Conservation (phyloP, 2,113 vertebrate genomes). For the Eretmochelys imbricata region DNA sequence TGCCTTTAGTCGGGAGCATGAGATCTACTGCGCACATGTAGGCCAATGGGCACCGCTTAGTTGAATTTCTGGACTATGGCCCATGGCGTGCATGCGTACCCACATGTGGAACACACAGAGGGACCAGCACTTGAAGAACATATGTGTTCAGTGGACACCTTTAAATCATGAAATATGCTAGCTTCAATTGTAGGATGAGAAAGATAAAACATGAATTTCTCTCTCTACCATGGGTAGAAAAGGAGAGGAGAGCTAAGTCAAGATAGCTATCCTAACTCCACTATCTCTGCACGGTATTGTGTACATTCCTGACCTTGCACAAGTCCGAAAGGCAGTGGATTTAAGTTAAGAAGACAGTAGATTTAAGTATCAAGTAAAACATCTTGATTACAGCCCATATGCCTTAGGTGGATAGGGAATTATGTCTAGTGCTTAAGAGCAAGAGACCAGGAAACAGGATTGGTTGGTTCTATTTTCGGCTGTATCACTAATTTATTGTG, state of each 20-base stretch:
- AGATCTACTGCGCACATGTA: neutral
- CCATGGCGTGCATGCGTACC: neutral
- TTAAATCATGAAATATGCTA: neutral
- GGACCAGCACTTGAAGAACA: neutral
- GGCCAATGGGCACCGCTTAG: neutral
- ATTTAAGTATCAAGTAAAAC: neutral
- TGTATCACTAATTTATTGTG: slow-evolving; percentile 39
- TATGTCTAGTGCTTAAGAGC: neutral
- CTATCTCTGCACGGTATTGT: neutral
- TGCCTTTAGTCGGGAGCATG: neutral
- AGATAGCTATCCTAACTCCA: neutral
- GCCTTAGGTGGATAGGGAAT: slow-evolving; percentile 9
- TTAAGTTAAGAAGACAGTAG: neutral
- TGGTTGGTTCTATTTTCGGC: neutral
- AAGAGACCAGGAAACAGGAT: neutral
- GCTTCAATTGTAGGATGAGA: neutral
- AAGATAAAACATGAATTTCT: neutral
- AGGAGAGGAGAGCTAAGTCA: neutral
- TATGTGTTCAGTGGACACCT: neutral
- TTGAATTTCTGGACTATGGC: neutral
- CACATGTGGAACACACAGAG: neutral
- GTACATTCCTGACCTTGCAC: neutral
- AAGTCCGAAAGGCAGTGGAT: neutral
- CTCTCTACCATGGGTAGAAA: neutral
- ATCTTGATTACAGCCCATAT: neutral